Percentiles rank a stretch among this genome's conserved stretches.
phyloP scores from a whole-genome alignment of 2,888 invertebrate species.

The Timema cristinae region DNA sequence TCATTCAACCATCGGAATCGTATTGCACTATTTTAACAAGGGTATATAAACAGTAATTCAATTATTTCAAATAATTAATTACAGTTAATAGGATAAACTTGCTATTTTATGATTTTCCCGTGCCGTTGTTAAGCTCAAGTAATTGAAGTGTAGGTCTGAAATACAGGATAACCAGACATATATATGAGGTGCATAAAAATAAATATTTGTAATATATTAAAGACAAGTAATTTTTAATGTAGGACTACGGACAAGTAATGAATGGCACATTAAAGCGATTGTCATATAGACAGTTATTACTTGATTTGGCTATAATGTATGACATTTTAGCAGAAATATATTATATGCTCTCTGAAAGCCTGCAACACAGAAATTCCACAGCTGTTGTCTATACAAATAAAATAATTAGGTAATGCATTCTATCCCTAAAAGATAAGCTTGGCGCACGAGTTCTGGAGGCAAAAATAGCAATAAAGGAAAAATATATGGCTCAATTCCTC shows the following conservation, averaged over 20 bases:
- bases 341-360: background rate
- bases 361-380: background rate
- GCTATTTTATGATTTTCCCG: no score
- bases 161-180: no score
- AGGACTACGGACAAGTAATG: background rate
- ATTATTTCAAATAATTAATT: no score
- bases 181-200: no score
- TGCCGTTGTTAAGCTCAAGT: no score
- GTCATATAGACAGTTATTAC: background rate
- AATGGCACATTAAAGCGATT: background rate
- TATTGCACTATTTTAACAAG: no score
- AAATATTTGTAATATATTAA: no score
- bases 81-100: no score
- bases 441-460: constrained; percentile 14
- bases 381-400: background rate
- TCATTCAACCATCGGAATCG: no score
- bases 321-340: background rate
- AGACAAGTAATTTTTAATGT: no score
- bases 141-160: no score
- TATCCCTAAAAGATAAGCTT: constrained; percentile 16
- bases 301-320: background rate
- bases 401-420: constrained; percentile 15
- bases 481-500: constrained; percentile 13
- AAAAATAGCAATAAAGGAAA: constrained; percentile 11
- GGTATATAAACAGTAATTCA: no score